Evolutionary conservation across 2,888 invertebrate species (phyloP), one percentile per base, ranked within the genome.

Genomic region (Drosophila paracracens): DNA sequence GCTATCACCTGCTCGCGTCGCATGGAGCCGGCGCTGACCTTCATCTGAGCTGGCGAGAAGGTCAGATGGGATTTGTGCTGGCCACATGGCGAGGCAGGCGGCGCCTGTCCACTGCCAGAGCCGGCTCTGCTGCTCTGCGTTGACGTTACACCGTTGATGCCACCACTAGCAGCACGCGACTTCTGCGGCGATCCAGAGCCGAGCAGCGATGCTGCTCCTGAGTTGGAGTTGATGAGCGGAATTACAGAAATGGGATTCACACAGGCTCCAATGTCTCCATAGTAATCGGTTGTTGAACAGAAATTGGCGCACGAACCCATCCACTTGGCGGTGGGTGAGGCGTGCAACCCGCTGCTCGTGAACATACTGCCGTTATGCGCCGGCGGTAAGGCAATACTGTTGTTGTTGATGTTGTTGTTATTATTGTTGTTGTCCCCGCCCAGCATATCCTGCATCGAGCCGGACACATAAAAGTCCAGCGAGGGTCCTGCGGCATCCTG

Each of bases 231-330:
- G 77, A 96, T 95, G 46, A 96, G 94, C 2, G 98, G 98, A 96
- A 98, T 96, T 51, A 98, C 97, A 33, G 97, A 97, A 91, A 97
- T 97, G 6, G 98, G 98, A 94, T 98, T 98, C 7, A 98, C 93
- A 66, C 93, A 93, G 3, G 93, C 93, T 0, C 93, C 98, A 95
- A 98, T 96, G 78, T 97, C 96, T 18, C 96, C 95, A 74, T 95
- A 95, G 50, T 96, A 96, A 91, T 97, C 97, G 11, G 89, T 69
- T 29, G 91, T 88, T 11, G 92, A 91, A 92, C 92, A 92, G 71
- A 91, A 91, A 35, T 80, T 91, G 25, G 90, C 68, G 25, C 83
- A 85, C 0, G 88, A 87, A 2, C 87, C 86, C 87, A 87, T 88
- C 87, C 87, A 87, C 31, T 87, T 89, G 62, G 88, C 88, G 5